phyloP scores from a whole-genome alignment of 2,888 invertebrate genomes.

The Patella pellucida region DNA sequence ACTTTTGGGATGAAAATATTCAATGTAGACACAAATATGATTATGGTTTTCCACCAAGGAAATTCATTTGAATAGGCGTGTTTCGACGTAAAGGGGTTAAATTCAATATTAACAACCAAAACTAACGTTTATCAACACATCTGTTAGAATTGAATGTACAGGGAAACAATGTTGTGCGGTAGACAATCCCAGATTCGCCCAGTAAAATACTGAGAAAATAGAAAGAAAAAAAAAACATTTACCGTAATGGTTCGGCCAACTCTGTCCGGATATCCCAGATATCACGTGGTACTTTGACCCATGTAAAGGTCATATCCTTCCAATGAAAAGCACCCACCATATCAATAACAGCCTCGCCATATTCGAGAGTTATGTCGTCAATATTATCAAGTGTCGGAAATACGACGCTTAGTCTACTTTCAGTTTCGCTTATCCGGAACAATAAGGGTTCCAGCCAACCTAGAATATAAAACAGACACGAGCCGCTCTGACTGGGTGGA shows the following conservation, averaged over 20 bases:
- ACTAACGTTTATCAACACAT: too few species aligned
- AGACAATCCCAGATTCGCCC: too few species aligned
- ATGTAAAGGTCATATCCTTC: slow-evolving; percentile 10
- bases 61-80: too few species aligned
- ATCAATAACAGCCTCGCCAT: slow-evolving; percentile 8
- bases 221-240: not conserved
- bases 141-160: too few species aligned
- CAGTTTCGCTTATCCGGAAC: not conserved
- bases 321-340: slow-evolving; percentile 2
- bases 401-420: not conserved
- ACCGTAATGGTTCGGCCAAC: not conserved
- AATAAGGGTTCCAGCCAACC: slow-evolving; percentile 1
- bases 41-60: too few species aligned
- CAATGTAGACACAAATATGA: too few species aligned
- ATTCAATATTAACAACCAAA: too few species aligned
- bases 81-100: too few species aligned
- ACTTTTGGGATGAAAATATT: too few species aligned
- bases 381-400: not conserved
- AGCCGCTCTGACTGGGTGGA: too few species aligned
- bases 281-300: not conserved
- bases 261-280: not conserved
- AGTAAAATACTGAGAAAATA: not conserved
- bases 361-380: not conserved
- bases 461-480: not conserved
- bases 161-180: too few species aligned